Conservation (phyloP, 2,797 vertebrate genomes). For the Phyllotis vaccarum region DNA sequence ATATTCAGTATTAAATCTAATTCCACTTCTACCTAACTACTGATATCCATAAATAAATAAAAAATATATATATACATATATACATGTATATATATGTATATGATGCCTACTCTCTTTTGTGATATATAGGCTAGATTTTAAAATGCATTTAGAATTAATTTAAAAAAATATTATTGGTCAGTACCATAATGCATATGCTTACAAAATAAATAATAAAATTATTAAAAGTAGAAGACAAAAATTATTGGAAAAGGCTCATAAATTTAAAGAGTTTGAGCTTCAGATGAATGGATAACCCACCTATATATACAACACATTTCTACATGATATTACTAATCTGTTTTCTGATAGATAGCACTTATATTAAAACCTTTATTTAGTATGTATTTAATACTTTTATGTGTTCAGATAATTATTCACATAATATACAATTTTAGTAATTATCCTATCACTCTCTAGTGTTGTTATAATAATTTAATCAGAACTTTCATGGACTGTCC, state of each 20-base stretch:
- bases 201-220: neutral
- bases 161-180: neutral
- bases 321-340: neutral
- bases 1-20: constrained; percentile 49
- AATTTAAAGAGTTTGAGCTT: neutral
- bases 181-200: neutral
- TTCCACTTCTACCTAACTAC: neutral
- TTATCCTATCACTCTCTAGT: neutral
- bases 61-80: neutral
- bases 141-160: constrained; percentile 33
- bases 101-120: neutral
- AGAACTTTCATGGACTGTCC: neutral
- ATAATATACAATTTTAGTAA: neutral
- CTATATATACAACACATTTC: neutral
- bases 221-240: neutral
- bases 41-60: neutral
- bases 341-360: neutral
- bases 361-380: neutral
- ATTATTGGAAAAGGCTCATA: neutral
- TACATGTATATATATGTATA: neutral
- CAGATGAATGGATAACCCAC: neutral
- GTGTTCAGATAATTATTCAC: neutral
- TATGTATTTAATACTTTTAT: neutral
- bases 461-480: neutral
- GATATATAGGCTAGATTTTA: neutral